Evolutionary conservation across 1,140 invertebrate genomes (phyloP).

Genomic region (Bombus balteatus): DNA sequence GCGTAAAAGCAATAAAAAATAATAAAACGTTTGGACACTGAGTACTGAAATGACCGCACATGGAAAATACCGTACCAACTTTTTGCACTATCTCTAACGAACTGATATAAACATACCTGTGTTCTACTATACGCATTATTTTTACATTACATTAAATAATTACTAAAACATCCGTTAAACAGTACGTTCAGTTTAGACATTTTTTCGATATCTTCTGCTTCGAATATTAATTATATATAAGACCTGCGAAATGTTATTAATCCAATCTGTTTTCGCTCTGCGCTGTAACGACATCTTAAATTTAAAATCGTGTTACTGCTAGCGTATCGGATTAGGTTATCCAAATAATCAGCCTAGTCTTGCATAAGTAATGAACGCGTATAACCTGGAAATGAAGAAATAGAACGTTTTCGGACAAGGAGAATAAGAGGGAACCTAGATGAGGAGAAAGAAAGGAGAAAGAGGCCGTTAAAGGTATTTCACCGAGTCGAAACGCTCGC

Average conservation of each 20-base stretch:
- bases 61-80: neutral
- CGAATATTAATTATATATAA: neutral
- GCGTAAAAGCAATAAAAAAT: neutral
- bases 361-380: neutral
- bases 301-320: neutral
- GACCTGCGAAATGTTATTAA: neutral
- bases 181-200: neutral
- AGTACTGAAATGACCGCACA: neutral
- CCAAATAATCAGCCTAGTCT: neutral
- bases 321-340: neutral
- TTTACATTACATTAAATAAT: no score
- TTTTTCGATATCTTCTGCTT: neutral
- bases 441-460: neutral
- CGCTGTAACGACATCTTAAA: neutral
- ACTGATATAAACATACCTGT: no score
- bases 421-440: conserved; percentile 7
- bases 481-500: conserved; percentile 37
- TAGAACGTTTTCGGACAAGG: neutral
- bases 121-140: no score
- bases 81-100: neutral
- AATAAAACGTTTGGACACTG: neutral
- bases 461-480: conserved; percentile 19
- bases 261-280: neutral
- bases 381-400: conserved; percentile 33
- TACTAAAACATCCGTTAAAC: no score